These are phyloP conservation scores for Colletes latitarsis DNA, from an alignment of 1,140 invertebrate species.

Conservation along the genomic window DNA sequence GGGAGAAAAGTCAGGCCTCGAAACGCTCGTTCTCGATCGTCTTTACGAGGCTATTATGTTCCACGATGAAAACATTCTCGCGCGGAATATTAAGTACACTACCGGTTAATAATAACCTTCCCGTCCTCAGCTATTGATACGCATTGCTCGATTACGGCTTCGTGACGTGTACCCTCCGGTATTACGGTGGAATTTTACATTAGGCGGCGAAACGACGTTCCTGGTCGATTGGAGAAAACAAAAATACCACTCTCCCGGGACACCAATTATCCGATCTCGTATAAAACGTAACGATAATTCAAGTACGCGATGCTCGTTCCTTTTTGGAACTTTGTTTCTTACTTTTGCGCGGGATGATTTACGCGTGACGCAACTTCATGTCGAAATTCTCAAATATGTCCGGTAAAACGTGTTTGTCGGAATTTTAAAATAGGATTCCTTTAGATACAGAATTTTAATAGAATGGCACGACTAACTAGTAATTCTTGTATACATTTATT, in stretches of 20 bases:
- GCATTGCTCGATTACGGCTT: slow-evolving; percentile 27
- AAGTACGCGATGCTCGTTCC: not conserved
- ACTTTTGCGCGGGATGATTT: too few species aligned
- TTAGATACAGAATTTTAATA: too few species aligned
- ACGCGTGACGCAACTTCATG: too few species aligned
- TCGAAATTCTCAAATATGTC: too few species aligned
- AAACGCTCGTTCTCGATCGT: slow-evolving; percentile 51
- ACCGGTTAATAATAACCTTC: slow-evolving; percentile 53
- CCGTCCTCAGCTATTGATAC: slow-evolving; percentile 19
- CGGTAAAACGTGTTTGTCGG: too few species aligned
- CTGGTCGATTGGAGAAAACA: not conserved
- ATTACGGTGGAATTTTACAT: not conserved
- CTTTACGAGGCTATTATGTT: slow-evolving; percentile 74
- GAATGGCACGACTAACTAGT: too few species aligned
- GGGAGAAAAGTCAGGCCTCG: not conserved
- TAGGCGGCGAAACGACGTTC: not conserved
- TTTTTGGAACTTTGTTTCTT: not conserved
- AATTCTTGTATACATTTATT: too few species aligned
- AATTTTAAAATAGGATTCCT: too few species aligned
- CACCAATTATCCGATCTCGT: not conserved
- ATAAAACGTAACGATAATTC: not conserved
- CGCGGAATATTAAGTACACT: slow-evolving; percentile 70
- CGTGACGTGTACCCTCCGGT: not conserved
- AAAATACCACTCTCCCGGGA: too few species aligned
- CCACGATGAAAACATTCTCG: slow-evolving; percentile 70